These are phyloP conservation scores for Dolichotis patagonum DNA, from an alignment of 2,113 vertebrate genomes.

Conservation along the genomic window DNA sequence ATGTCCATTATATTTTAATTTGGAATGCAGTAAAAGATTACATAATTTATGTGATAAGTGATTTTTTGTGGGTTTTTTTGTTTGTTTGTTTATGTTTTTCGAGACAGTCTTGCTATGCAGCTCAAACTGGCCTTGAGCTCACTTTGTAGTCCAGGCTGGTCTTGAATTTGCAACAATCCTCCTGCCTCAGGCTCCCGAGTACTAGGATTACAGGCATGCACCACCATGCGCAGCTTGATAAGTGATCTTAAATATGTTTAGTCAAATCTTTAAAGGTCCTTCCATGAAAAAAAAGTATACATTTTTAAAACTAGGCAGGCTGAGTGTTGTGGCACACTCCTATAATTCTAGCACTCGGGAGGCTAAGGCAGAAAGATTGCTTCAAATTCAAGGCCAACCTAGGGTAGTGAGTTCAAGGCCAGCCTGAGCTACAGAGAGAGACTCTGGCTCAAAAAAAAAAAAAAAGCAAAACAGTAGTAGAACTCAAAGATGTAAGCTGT, in stretches of 20 bases:
- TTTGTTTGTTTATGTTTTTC: no score
- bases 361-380: neutral
- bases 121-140: no score
- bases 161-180: no score
- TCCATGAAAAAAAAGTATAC: slow-evolving; percentile 8
- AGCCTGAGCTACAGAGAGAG: neutral
- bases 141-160: no score
- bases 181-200: no score
- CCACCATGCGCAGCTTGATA: neutral
- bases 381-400: neutral
- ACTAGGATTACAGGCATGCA: no score
- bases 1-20: slow-evolving; percentile 5
- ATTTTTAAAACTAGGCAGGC: slow-evolving; percentile 22
- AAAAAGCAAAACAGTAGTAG: neutral
- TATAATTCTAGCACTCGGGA: neutral
- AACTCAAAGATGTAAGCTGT: neutral
- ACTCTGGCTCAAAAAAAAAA: neutral
- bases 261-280: neutral
- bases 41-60: neutral
- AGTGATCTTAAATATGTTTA: slow-evolving; percentile 35
- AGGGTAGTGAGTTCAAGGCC: neutral
- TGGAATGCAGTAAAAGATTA: neutral
- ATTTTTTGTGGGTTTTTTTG: neutral
- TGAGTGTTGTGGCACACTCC: neutral
- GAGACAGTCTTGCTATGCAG: no score